Evolutionary conservation across 2,113 vertebrate genomes (phyloP), one percentile per base, ranked within the genome.

Genomic region (Trinectes maculatus): DNA sequence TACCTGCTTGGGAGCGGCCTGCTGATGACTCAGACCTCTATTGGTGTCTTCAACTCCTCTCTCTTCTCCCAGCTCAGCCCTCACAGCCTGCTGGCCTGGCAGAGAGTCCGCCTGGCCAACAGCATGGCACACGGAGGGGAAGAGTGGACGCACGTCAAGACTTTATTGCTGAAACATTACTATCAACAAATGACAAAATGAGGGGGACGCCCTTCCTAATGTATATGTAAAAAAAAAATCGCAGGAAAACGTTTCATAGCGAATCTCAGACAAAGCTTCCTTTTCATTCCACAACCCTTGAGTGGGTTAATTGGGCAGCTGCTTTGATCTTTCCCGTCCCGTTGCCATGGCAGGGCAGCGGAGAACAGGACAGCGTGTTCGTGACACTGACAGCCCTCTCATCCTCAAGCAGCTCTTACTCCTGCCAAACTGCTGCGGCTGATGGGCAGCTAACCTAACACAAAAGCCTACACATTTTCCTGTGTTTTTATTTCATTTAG

Each of bases 11-110:
- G 94, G 78, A 97, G 89, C 0, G 93, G 95, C 43, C 86, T 97
- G 82, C 80, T 96, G 51, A 85, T 96, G 92, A 84, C 96, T 71
- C 95, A 97, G 90, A 97, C 96, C 53, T 95, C 96, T 56, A 96
- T 95, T 68, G 92, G 85, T 0, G 80, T 97, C 21, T 96, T 90
- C 83, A 96, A 96, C 64, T 36, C 81, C 42, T 92, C 92, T 4
- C 91, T 96, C 46, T 87, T 93, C 21, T 89, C 90, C 24, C 80
- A 87, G 60, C 83, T 97, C 64, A 89, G 82, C 33, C 94, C 95
- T 0, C 81, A 94, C 79, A 90, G 92, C 61, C 92, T 97, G 61
- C 81, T 96, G 42, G 92, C 95, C 48, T 96, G 95, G 96, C 95
- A 97, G 77, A 93, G 95, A 48, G 95, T 97, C 42, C 94, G 94